A percentile compares a stretch with the other conserved stretches of the same genome.
phyloP scores from a whole-genome alignment of 2,797 vertebrate species.

The Delichon dasypus region DNA sequence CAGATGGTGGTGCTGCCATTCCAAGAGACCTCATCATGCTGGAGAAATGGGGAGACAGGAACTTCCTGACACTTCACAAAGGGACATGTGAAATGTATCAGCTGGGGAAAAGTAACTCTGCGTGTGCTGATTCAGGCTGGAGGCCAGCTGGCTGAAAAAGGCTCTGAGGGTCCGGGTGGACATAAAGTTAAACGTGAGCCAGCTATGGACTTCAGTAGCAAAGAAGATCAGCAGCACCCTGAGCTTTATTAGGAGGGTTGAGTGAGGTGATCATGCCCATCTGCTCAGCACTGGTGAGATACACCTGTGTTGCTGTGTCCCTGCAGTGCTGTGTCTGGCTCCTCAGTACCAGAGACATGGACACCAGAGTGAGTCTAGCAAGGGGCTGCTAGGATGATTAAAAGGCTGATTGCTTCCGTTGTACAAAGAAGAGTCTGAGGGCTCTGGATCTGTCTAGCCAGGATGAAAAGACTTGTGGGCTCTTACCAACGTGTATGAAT shows the following conservation, averaged over 20 bases:
- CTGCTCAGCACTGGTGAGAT: neutral
- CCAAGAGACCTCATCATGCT: neutral
- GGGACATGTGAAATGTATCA: neutral
- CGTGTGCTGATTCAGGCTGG: fast-evolving
- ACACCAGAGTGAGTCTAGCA: neutral
- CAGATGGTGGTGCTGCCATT: neutral
- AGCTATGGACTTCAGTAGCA: neutral
- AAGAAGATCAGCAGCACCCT: neutral
- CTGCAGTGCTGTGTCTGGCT: neutral
- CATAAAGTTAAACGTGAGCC: neutral
- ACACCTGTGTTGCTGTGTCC: neutral
- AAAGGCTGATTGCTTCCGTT: neutral
- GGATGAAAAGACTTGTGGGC: neutral
- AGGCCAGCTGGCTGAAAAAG: neutral
- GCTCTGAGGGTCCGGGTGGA: neutral
- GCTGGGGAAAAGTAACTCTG: neutral
- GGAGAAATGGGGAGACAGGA: neutral
- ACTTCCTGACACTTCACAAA: neutral
- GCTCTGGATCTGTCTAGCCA: neutral
- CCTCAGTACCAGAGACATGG: too few relatives aligned
- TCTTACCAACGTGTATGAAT: neutral
- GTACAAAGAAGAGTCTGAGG: neutral
- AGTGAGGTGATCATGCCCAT: neutral
- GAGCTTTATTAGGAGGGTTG: neutral
- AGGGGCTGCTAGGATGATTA: neutral